phyloP scores from a whole-genome alignment of 2,888 invertebrate species.

The Xanthostigma xanthostigma region DNA sequence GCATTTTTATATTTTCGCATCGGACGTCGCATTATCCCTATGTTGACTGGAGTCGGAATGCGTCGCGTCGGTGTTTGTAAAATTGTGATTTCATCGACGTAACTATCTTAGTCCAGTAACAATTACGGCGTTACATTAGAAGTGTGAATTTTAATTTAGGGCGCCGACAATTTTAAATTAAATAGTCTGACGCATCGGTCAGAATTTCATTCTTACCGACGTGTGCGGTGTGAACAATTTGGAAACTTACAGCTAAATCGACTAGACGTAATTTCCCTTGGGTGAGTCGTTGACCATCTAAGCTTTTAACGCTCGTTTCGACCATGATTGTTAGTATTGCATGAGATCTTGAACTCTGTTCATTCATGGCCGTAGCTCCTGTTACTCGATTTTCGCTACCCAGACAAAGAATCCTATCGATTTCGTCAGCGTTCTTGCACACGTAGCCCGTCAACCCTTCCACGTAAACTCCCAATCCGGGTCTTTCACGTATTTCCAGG shows the following conservation, averaged over 20 bases:
- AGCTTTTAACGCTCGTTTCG: conserved; percentile 78
- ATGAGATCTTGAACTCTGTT: conserved; percentile 90
- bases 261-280: conserved; percentile 97
- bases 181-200: not conserved
- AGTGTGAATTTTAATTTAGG: too few species aligned
- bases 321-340: conserved; percentile 97
- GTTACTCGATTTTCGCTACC: conserved; percentile 90
- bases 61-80: too few species aligned
- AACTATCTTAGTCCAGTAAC: too few species aligned
- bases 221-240: too few species aligned
- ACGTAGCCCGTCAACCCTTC: conserved; percentile 90
- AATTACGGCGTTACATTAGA: too few species aligned
- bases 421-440: conserved; percentile 65
- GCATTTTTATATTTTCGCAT: not conserved
- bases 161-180: not conserved
- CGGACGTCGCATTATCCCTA: too few species aligned
- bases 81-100: too few species aligned
- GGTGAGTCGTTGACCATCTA: conserved; percentile 73
- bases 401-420: conserved; percentile 86
- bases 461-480: conserved; percentile 95
- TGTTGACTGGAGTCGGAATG: too few species aligned
- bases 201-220: not conserved
- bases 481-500: conserved; percentile 86
- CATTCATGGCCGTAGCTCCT: conserved; percentile 94
- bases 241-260: conserved; percentile 67